A percentile compares a stretch with the other conserved stretches of the same genome.
Conservation (phyloP, 2,888 invertebrate species). For the Bombylius major region DNA sequence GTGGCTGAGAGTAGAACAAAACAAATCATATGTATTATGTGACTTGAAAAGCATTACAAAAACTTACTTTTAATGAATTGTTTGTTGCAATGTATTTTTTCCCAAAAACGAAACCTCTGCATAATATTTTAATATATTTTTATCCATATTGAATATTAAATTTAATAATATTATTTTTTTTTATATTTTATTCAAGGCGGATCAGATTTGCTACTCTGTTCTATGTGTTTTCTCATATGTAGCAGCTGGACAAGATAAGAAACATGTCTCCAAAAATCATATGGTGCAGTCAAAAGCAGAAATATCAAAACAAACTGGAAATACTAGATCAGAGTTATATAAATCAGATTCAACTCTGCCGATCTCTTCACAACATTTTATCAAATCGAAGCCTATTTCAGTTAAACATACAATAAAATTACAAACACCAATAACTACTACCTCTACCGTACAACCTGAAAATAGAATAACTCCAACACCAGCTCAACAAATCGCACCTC, state of each 20-base stretch:
- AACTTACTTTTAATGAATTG: too few species aligned
- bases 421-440: constrained; percentile 33
- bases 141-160: too few species aligned
- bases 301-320: too few species aligned
- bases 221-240: constrained; percentile 98
- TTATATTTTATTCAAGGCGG: constrained; percentile 53
- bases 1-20: too few species aligned
- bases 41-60: too few species aligned
- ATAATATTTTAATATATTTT: too few species aligned
- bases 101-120: too few species aligned
- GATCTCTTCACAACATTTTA: not conserved
- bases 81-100: too few species aligned
- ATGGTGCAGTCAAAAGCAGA: too few species aligned
- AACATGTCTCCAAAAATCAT: constrained; percentile 16
- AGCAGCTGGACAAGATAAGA: constrained; percentile 69
- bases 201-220: constrained; percentile 98
- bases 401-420: constrained; percentile 32
- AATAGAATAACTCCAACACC: constrained; percentile 5
- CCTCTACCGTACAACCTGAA: constrained; percentile 33
- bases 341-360: too few species aligned
- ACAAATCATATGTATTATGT: too few species aligned
- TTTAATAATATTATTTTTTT: not conserved
- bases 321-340: too few species aligned
- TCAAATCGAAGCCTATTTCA: constrained; percentile 24
- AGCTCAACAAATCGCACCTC: constrained; percentile 5